A percentile compares a stretch with the other conserved stretches of the same genome.
phyloP scores from a whole-genome alignment of 92 coral and sea anemone genomes.

The Diadumene lineata region DNA sequence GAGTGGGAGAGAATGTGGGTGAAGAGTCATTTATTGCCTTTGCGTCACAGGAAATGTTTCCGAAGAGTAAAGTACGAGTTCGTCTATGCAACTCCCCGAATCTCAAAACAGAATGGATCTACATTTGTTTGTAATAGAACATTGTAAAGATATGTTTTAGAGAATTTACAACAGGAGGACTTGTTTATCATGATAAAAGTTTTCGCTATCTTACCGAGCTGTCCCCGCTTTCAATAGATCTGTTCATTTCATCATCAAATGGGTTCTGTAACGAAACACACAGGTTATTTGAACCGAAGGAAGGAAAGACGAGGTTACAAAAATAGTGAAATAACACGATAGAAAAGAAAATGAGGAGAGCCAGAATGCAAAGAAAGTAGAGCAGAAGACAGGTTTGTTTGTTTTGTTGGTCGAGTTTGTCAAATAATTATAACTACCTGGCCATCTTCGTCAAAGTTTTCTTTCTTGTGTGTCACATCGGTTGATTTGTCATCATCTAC shows the following conservation, averaged over 20 bases:
- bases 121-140: too few relatives aligned
- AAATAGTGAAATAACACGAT: too few relatives aligned
- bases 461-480: not conserved
- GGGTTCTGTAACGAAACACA: slow-evolving; percentile 20
- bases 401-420: too few relatives aligned
- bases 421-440: not conserved
- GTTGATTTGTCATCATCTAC: not conserved
- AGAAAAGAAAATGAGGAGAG: too few relatives aligned
- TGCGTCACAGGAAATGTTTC: too few relatives aligned
- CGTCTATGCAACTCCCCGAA: too few relatives aligned
- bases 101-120: too few relatives aligned
- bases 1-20: too few relatives aligned
- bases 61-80: too few relatives aligned
- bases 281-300: not conserved
- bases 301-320: not conserved
- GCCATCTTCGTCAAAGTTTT: not conserved
- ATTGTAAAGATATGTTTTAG: not conserved
- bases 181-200: not conserved
- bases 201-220: slow-evolving; percentile 20
- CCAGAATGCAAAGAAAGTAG: too few relatives aligned
- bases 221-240: slow-evolving; percentile 23
- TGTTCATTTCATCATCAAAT: slow-evolving; percentile 32
- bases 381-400: too few relatives aligned
- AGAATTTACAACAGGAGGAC: not conserved
- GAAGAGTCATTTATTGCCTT: too few relatives aligned